Conservation (phyloP, 2,797 vertebrate genomes). For the Knipowitschia caucasica region DNA sequence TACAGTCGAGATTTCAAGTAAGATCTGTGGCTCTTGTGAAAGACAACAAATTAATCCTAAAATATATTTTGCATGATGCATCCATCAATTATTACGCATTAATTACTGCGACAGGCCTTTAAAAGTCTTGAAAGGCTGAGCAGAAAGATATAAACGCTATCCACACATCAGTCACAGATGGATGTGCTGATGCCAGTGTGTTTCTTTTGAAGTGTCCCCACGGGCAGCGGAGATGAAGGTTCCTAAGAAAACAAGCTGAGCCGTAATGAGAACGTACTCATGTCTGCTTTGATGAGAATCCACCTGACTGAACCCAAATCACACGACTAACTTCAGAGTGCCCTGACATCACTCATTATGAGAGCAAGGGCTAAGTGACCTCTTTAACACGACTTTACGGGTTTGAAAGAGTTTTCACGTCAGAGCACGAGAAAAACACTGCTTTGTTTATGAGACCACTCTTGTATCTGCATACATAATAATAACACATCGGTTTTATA, state of each 20-base stretch:
- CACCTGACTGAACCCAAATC: constrained; percentile 67
- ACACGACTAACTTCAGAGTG: constrained; percentile 50
- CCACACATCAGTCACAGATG: constrained; percentile 24
- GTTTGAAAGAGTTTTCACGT: not conserved
- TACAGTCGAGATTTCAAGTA: too few species aligned
- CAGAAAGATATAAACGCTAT: too few species aligned
- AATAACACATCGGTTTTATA: too few species aligned
- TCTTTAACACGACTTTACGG: constrained; percentile 13
- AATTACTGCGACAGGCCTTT: too few species aligned
- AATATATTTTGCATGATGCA: too few species aligned
- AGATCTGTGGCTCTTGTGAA: too few species aligned
- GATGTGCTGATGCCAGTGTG: constrained; percentile 33
- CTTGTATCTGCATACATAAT: too few species aligned
- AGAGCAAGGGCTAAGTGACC: constrained; percentile 22
- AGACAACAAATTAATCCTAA: too few species aligned
- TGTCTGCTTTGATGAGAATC: constrained; percentile 62
- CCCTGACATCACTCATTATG: constrained; percentile 12
- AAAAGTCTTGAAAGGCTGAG: too few species aligned
- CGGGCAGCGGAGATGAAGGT: constrained; percentile 39
- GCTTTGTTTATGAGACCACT: too few species aligned
- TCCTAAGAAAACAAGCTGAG: constrained; percentile 60
- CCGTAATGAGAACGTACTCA: constrained; percentile 59
- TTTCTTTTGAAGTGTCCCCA: constrained; percentile 55
- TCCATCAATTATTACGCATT: too few species aligned
- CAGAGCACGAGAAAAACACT: too few species aligned